Percentiles rank a stretch among this genome's conserved stretches.
Conservation (phyloP, 2,113 vertebrate species). For the Nymphicus hollandicus region DNA sequence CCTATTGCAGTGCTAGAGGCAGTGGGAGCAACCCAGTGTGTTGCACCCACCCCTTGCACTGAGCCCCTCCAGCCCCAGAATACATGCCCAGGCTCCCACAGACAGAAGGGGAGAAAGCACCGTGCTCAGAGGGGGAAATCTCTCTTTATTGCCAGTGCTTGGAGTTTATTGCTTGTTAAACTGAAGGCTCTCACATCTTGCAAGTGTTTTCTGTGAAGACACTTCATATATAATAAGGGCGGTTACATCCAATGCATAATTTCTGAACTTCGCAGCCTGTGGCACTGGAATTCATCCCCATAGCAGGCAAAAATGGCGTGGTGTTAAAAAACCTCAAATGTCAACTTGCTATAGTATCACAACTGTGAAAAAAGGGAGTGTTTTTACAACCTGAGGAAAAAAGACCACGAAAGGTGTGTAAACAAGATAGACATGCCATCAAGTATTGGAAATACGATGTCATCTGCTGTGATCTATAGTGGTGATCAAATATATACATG, state of each 20-base stretch:
- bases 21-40: too few species aligned
- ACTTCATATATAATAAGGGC: background rate
- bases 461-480: background rate
- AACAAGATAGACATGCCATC: rapidly evolving
- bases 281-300: rapidly evolving
- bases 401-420: background rate
- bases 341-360: background rate
- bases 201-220: background rate
- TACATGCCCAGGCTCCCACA: rapidly evolving
- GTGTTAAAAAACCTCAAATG: background rate
- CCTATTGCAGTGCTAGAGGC: background rate
- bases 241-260: rapidly evolving
- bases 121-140: background rate
- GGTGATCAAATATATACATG: too few species aligned
- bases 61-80: background rate
- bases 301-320: rapidly evolving
- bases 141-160: background rate
- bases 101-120: background rate
- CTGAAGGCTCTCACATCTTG: background rate
- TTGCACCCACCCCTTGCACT: background rate
- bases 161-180: background rate
- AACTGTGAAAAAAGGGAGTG: background rate
- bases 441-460: rapidly evolving
- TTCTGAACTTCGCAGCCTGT: background rate
- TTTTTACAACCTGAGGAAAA: background rate